Percentiles rank a stretch among this genome's conserved stretches.
These are phyloP conservation scores for Zaprionus lachaisei DNA, from an alignment of 1,140 invertebrate species.

Conservation along the genomic window DNA sequence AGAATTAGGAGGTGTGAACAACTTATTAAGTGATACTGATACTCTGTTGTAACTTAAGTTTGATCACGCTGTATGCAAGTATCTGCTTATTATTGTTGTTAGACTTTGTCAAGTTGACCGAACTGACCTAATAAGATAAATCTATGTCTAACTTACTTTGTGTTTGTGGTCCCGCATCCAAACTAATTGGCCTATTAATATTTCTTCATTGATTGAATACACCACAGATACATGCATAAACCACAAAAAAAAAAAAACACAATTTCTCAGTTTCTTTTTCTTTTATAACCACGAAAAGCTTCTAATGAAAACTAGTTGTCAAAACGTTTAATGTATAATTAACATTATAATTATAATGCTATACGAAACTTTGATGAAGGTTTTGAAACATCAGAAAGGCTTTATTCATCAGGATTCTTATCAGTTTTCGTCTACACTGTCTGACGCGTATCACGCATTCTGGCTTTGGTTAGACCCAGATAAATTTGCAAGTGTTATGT, in stretches of 20 bases:
- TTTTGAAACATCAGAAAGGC: neutral
- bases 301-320: no score
- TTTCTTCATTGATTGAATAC: neutral
- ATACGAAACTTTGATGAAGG: no score
- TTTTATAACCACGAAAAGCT: no score
- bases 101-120: slow-evolving; percentile 19
- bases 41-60: no score
- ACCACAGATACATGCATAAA: neutral
- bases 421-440: slow-evolving; percentile 12
- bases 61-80: no score
- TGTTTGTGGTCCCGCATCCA: slow-evolving; percentile 18
- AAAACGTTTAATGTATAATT: no score
- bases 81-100: neutral
- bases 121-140: slow-evolving; percentile 43
- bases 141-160: slow-evolving; percentile 11
- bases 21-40: neutral
- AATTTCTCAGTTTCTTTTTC: neutral
- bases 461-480: slow-evolving; percentile 15
- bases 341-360: no score
- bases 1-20: neutral
- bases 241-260: neutral
- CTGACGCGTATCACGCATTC: slow-evolving; percentile 21
- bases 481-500: neutral
- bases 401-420: slow-evolving; percentile 30
- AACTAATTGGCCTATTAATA: neutral